Evolutionary conservation across 2,113 vertebrate species (phyloP), one percentile per base, ranked within the genome.

Genomic region (Felis chaus): DNA sequence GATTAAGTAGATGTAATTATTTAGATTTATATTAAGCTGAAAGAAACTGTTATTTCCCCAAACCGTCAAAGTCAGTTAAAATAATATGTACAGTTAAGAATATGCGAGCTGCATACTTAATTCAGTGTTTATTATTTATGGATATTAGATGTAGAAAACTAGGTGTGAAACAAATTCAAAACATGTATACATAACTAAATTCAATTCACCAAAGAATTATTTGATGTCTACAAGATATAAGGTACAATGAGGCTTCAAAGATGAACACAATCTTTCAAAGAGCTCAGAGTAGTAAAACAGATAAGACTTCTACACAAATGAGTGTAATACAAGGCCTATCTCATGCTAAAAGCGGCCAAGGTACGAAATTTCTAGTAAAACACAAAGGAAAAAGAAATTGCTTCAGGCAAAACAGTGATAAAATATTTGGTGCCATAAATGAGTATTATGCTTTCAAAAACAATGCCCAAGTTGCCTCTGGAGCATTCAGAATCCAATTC

Each of bases 151-250:
- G 27, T 84, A 95, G 66, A 85, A 89, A 66, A 84, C 31, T n/a
- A 84, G 48, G 14, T 36, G 48, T n/a, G 71, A 95, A 95, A 73
- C 48, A 95, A 95, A 91, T 76, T 76, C 31, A 96, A 94, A 95
- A 73, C 71, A 57, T 8, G 7, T 89, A 85, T 76, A 66, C 27
- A 63, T 86, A 94, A 94, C 83, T 85, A 84, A 97, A 91, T 95
- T 97, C 83, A 96, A 78, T 73, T 76, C 73, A 76, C 36, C 48
- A 76, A 78, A 84, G 4, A 63, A 57, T 73, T 29, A 89, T 89
- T 85, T 82, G 71, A 81, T 95, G 61, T 94, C 57, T 89, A 27
- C 25, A 82, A 27, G 27, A 63, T 73, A 4, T 88, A 78, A 96
- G 66, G 5, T 65, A n/a, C 36, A 50, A 23, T 45, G 81, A 95